Percentiles rank a stretch among this genome's conserved stretches.
Evolutionary conservation across 2,797 vertebrate species (phyloP).

Genomic region (Hippoglossus hippoglossus): DNA sequence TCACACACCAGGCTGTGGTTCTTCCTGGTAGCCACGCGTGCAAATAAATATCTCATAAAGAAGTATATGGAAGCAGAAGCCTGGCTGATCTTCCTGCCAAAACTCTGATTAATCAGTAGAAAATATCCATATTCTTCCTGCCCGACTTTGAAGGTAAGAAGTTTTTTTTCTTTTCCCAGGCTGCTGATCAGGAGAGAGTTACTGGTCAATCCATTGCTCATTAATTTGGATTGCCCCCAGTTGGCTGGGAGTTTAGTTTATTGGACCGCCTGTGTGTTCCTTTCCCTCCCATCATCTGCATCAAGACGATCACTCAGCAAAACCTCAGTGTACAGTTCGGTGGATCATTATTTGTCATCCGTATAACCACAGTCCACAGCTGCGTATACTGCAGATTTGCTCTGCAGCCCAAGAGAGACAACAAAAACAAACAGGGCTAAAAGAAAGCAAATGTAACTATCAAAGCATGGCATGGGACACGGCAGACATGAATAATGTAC

Average conservation of each 20-base stretch:
- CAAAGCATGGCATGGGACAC: conserved; percentile 57
- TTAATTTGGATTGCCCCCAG: conserved; percentile 71
- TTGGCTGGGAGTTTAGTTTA: conserved; percentile 60
- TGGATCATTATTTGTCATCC: conserved; percentile 70
- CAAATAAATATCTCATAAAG: conserved; percentile 44
- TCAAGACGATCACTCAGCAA: conserved; percentile 31
- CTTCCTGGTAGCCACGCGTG: conserved; percentile 34
- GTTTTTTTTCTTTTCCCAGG: conserved; percentile 25
- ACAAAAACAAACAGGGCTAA: conserved; percentile 70
- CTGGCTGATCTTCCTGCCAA: conserved; percentile 21
- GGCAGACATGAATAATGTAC: conserved; percentile 49
- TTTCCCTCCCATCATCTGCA: conserved; percentile 34
- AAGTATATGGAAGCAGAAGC: conserved; percentile 22
- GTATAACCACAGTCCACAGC: conserved; percentile 72
- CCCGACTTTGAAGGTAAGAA: conserved; percentile 38
- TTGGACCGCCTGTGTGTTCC: conserved; percentile 60
- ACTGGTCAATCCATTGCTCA: conserved; percentile 67
- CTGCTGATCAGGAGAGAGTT: conserved; percentile 41
- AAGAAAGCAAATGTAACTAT: conserved; percentile 72
- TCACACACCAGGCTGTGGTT: conserved; percentile 12
- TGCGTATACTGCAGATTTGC: conserved; percentile 72
- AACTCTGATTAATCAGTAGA: conserved; percentile 18
- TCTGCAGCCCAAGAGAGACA: conserved; percentile 63
- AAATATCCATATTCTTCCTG: conserved; percentile 13
- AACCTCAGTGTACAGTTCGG: conserved; percentile 55